A percentile compares a stretch with the other conserved stretches of the same genome.
These are phyloP conservation scores for Poeciliopsis turrubarensis DNA, from an alignment of 2,113 vertebrate species.

Conservation along the genomic window DNA sequence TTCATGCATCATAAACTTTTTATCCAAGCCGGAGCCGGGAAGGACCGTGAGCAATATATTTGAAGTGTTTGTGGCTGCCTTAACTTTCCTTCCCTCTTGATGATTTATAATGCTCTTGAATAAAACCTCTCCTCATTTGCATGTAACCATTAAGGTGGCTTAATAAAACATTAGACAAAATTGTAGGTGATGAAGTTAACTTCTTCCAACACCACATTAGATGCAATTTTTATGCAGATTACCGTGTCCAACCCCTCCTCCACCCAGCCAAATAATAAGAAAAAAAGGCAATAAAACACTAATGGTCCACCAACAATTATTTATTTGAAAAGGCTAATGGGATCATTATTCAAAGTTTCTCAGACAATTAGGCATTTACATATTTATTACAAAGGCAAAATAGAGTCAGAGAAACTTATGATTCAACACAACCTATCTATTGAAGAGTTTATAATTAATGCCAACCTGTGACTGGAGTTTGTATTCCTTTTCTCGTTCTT, in stretches of 20 bases:
- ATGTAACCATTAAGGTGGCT: slow-evolving; percentile 14
- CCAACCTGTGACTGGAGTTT: slow-evolving; percentile 24
- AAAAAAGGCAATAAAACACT: slow-evolving; percentile 45
- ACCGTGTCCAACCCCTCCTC: background rate
- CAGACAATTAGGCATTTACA: slow-evolving; percentile 54
- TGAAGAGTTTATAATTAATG: slow-evolving; percentile 31
- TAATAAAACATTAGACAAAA: slow-evolving; percentile 27
- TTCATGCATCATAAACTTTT: slow-evolving; percentile 62
- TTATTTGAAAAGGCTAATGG: slow-evolving; percentile 43
- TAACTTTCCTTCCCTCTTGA: slow-evolving; percentile 6
- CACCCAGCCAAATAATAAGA: background rate
- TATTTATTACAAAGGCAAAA: slow-evolving; percentile 52
- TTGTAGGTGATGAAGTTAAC: slow-evolving; percentile 35
- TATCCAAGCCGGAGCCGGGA: slow-evolving; percentile 15
- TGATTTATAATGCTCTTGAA: slow-evolving; percentile 13
- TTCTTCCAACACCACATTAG: slow-evolving; percentile 47
- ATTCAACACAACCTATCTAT: slow-evolving; percentile 21
- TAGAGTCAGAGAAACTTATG: slow-evolving; percentile 17
- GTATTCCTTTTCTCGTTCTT: background rate
- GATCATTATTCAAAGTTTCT: slow-evolving; percentile 52
- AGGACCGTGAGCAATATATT: slow-evolving; percentile 1
- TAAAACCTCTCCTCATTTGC: slow-evolving; percentile 35
- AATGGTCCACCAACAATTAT: slow-evolving; percentile 47
- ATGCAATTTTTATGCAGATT: slow-evolving; percentile 41
- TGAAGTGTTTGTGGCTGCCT: slow-evolving; percentile 10